Evolutionary conservation across 2,797 vertebrate species (phyloP).

Genomic region (Acrocephalus scirpaceus): DNA sequence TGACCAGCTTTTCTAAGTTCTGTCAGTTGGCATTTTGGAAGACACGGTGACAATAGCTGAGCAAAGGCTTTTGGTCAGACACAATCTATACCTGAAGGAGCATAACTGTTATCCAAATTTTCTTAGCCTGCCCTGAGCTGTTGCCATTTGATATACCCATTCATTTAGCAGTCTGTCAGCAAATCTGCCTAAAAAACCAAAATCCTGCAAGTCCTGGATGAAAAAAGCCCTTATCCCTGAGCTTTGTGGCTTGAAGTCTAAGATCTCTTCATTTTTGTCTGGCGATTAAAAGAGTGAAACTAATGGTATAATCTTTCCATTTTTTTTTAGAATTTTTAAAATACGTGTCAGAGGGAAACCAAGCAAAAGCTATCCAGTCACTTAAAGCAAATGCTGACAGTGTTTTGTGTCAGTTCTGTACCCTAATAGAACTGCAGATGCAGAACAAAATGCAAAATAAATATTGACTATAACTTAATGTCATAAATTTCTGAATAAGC

Average conservation of each 20-base stretch:
- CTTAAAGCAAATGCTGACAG: neutral
- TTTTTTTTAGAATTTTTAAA: neutral
- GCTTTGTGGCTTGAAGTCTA: neutral
- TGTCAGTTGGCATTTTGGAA: neutral
- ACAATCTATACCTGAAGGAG: neutral
- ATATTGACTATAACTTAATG: neutral
- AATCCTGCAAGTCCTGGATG: neutral
- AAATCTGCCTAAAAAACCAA: neutral
- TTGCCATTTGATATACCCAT: neutral
- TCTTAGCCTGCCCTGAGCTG: neutral
- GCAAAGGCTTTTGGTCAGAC: neutral
- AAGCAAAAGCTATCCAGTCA: neutral
- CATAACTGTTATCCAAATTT: neutral
- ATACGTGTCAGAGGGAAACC: neutral
- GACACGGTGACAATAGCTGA: neutral
- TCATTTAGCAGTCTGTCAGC: neutral
- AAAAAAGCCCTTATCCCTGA: neutral
- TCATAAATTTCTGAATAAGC: neutral
- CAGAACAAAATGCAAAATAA: neutral
- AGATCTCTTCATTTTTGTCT: neutral
- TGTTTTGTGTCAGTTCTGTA: neutral
- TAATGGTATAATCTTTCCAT: neutral
- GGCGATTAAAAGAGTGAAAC: neutral
- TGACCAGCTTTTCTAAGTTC: neutral
- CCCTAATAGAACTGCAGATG: neutral